Conservation (phyloP, 2,797 vertebrate genomes). For the Chanos chanos region DNA sequence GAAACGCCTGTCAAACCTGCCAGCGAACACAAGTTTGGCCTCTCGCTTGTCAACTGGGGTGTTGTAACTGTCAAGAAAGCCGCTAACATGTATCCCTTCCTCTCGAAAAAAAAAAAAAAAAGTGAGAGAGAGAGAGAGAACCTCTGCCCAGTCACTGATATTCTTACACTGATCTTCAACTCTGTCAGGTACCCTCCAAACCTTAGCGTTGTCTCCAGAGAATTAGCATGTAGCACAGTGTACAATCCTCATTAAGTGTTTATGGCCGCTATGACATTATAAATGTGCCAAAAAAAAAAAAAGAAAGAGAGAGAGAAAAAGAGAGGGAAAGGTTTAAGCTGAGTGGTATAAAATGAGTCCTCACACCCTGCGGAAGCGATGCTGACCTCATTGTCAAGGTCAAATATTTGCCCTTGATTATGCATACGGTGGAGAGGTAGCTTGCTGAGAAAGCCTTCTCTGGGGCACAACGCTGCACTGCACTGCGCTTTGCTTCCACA, state of each 20-base stretch:
- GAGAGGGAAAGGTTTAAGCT: not conserved
- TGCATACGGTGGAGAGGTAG: constrained; percentile 17
- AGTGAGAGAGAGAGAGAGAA: no score
- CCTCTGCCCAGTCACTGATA: no score
- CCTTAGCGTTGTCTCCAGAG: not conserved
- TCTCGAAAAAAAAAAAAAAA: no score
- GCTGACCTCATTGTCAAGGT: constrained; percentile 9
- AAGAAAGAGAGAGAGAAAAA: not conserved
- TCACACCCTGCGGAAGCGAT: not conserved
- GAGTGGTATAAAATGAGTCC: not conserved
- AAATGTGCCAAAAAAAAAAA: constrained; percentile 6
- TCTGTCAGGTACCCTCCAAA: not conserved
- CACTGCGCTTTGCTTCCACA: not conserved
- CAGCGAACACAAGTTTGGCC: constrained; percentile 12
- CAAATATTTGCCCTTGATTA: constrained; percentile 32
- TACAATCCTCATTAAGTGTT: constrained; percentile 9
- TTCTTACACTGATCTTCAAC: not conserved
- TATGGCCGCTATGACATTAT: constrained; percentile 29
- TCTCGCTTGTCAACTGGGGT: constrained; percentile 1
- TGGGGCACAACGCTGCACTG: no score
- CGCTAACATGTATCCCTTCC: constrained; percentile 2
- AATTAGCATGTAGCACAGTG: not conserved
- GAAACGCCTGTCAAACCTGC: constrained; percentile 24
- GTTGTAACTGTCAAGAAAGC: constrained; percentile 19
- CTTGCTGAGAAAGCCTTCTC: constrained; percentile 44